Percentiles rank a stretch among this genome's conserved stretches.
phyloP scores from a whole-genome alignment of 1,140 invertebrate genomes.

The Diprion similis region DNA sequence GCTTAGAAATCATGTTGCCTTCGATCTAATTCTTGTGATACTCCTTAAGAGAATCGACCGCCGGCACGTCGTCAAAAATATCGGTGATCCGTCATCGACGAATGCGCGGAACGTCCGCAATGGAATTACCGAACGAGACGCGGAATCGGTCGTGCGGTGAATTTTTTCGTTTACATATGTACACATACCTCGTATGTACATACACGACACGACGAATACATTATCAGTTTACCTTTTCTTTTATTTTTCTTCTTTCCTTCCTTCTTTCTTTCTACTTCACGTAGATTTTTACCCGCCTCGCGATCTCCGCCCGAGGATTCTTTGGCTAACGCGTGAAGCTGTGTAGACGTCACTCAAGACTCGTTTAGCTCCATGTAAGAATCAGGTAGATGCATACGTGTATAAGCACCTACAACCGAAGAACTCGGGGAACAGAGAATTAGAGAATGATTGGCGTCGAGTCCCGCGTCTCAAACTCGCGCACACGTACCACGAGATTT shows the following conservation, averaged over 20 bases:
- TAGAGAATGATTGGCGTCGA: slow-evolving; percentile 5
- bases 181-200: too few relatives aligned
- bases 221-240: background rate
- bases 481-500: slow-evolving; percentile 13
- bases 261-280: background rate
- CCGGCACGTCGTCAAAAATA: too few relatives aligned
- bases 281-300: background rate
- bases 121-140: too few relatives aligned
- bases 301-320: background rate
- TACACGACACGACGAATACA: background rate
- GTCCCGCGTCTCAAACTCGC: background rate
- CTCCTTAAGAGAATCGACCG: too few relatives aligned
- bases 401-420: background rate
- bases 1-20: too few relatives aligned
- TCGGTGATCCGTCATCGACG: too few relatives aligned
- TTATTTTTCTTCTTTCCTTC: background rate
- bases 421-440: background rate
- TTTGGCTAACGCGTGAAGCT: background rate
- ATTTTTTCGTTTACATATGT: too few relatives aligned
- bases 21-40: too few relatives aligned
- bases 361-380: background rate
- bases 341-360: background rate
- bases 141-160: too few relatives aligned
- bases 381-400: too few relatives aligned
- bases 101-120: too few relatives aligned